phyloP scores from a whole-genome alignment of 1,140 invertebrate genomes.

The Cydia pomonella region DNA sequence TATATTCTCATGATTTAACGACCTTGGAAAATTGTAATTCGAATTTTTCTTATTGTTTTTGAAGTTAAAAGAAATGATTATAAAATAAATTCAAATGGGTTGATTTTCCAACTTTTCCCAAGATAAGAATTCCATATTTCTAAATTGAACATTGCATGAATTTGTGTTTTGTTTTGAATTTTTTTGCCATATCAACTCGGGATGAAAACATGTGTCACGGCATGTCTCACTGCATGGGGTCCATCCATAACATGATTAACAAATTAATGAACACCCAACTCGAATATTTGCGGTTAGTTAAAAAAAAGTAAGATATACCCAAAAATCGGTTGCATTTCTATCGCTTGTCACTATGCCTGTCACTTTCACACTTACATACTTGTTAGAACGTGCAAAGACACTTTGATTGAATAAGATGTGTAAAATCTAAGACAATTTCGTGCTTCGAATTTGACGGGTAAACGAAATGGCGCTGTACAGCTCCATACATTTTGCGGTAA shows the following conservation, averaged over 20 bases:
- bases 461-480: no score
- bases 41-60: not conserved
- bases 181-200: not conserved
- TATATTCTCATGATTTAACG: not conserved
- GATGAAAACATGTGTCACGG: conserved; percentile 25
- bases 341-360: no score
- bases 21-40: not conserved
- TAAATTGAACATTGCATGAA: not conserved
- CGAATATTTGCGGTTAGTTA: conserved; percentile 15
- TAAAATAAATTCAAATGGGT: not conserved
- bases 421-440: no score
- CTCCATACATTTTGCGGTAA: no score
- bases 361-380: no score
- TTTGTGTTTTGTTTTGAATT: not conserved
- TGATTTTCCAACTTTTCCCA: not conserved
- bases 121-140: not conserved
- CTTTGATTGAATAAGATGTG: no score
- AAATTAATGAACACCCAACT: conserved; percentile 25
- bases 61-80: not conserved
- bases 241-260: conserved; percentile 31
- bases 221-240: conserved; percentile 27
- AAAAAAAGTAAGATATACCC: not conserved
- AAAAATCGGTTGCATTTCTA: no score
- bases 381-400: no score
- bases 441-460: no score